Evolutionary conservation across 2,888 invertebrate species (phyloP).

Genomic region (Polymixis flavicincta): DNA sequence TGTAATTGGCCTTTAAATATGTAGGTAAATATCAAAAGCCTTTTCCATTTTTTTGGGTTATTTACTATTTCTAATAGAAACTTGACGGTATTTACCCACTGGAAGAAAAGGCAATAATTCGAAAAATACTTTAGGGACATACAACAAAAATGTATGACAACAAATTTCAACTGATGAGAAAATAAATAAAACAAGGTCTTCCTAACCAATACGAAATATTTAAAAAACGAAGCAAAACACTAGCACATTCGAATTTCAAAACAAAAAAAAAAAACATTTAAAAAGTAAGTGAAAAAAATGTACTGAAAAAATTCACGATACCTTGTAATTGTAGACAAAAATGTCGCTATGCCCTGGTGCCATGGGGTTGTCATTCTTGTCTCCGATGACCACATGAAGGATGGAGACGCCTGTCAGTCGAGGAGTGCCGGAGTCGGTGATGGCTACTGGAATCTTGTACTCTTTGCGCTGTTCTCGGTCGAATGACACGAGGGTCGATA

Average conservation of each 20-base stretch:
- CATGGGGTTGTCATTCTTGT: conserved; percentile 98
- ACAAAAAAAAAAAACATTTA: neutral
- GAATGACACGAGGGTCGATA: conserved; percentile 94
- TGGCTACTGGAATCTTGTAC: conserved; percentile 96
- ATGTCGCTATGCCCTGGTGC: conserved; percentile 96
- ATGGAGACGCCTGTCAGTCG: conserved; percentile 94
- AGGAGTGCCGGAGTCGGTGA: conserved; percentile 96
- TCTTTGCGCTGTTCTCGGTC: conserved; percentile 97
- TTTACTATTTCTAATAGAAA: conserved; percentile 55
- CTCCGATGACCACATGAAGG: conserved; percentile 97
- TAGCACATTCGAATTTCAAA: conserved; percentile 24
- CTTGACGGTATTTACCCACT: conserved; percentile 29
- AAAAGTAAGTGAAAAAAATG: conserved; percentile 14
- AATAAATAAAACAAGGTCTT: neutral
- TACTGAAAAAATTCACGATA: conserved; percentile 71
- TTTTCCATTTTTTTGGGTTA: conserved; percentile 59
- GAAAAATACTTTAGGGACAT: conserved; percentile 10
- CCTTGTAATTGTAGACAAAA: conserved; percentile 98
- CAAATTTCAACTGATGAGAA: conserved; percentile 2
- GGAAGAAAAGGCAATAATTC: conserved; percentile 12
- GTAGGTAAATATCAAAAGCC: conserved; percentile 65
- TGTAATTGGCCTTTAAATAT: conserved; percentile 75
- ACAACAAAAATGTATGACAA: neutral
- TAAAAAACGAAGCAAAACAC: conserved; percentile 16
- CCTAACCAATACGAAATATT: conserved; percentile 1